Evolutionary conservation across 2,113 vertebrate genomes (phyloP).

Genomic region (Brienomyrus brachyistius): DNA sequence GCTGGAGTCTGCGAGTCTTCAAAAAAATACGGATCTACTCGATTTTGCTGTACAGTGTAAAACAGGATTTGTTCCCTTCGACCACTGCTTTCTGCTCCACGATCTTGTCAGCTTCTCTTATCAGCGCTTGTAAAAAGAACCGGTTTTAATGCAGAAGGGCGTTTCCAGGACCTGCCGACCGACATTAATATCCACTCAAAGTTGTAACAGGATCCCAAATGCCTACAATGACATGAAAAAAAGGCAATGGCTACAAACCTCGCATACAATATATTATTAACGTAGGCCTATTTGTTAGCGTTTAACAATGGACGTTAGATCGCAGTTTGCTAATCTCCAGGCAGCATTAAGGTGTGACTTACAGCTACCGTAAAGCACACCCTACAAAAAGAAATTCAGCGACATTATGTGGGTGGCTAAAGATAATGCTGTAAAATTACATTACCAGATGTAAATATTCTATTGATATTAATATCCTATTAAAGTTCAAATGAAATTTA

Average conservation of each 20-base stretch:
- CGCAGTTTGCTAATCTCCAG: not conserved
- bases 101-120: not conserved
- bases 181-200: slow-evolving; percentile 28
- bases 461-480: not conserved
- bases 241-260: not conserved
- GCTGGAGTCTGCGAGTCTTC: not conserved
- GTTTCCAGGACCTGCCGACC: slow-evolving; percentile 49
- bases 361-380: not conserved
- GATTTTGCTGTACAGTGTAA: not conserved
- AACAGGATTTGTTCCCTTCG: not conserved
- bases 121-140: slow-evolving; percentile 15
- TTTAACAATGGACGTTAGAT: not conserved
- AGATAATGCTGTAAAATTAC: not conserved
- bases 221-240: slow-evolving; percentile 24
- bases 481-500: not conserved
- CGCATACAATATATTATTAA: not conserved
- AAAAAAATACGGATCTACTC: not conserved
- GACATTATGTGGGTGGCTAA: too few species aligned
- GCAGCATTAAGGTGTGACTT: not conserved
- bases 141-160: slow-evolving; percentile 33
- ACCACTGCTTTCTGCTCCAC: not conserved
- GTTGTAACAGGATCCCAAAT: slow-evolving; percentile 34
- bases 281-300: not conserved
- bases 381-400: not conserved
- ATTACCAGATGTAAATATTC: not conserved